Evolutionary conservation across 2,113 vertebrate genomes (phyloP), one percentile per base, ranked within the genome.

Genomic region (Patagioenas fasciata): DNA sequence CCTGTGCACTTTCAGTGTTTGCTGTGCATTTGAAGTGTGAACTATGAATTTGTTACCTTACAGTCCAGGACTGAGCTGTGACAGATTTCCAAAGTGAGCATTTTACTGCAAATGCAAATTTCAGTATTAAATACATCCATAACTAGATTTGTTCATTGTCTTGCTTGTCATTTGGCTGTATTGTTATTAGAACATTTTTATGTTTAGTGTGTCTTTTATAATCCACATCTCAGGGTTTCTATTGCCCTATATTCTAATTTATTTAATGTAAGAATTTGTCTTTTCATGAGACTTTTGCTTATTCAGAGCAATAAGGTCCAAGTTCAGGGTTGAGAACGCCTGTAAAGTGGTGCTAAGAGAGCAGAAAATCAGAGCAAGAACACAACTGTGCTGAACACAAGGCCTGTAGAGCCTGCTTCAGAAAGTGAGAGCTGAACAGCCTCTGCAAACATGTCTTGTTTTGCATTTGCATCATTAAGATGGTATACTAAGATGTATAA

Each of bases 31-130:
- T 82, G 29, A 92, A 71, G 16, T 13, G 7, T 66, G 56, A 80
- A 62, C 47, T 70, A 95, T 66, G 72, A 93, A 92, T 94, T 86
- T 88, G n/a, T 91, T 86, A 77, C 58, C 31, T 80, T 80, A 31
- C 23, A 66, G 31, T 44, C 74, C 44, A 4, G 50, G n/a, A 40
- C 53, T 80, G 34, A 93, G 29, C 47, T 42, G 56, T 80, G 82
- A 65, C 56, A 74, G 34, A 64, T 48, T 60, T 85, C 15, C 31
- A 66, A 69, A 85, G 47, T 10, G 56, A 87, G 72, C 17, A 9
- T 67, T 64, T 61, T 82, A 61, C 57, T 89, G 54, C 38, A 85
- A 60, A n/a, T 86, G 42, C 38, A 72, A 42, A 44, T 77, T 64
- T 90, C 32, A 48, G 12, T 73, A 79, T 83, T 64, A 69, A 93